These are phyloP conservation scores for Dendrolimus pini DNA, from an alignment of 2,888 invertebrate genomes.

Conservation along the genomic window DNA sequence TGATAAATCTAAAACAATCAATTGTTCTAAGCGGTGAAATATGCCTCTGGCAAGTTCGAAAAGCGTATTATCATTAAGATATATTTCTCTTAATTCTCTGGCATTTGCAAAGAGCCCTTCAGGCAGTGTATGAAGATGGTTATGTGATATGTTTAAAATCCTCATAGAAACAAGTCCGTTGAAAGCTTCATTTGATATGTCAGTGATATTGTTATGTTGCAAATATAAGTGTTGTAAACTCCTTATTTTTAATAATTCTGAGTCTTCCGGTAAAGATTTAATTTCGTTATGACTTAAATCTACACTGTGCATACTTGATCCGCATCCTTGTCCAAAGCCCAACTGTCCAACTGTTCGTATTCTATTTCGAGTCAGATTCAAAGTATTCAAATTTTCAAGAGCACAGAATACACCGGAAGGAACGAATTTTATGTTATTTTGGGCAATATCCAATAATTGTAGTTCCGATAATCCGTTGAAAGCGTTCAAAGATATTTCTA, in stretches of 20 bases:
- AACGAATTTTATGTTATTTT: slow-evolving; percentile 88
- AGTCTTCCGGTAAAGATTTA: slow-evolving; percentile 82
- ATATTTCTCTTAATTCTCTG: slow-evolving; percentile 87
- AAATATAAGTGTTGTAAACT: slow-evolving; percentile 87
- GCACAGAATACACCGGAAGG: slow-evolving; percentile 89
- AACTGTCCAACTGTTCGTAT: slow-evolving; percentile 86
- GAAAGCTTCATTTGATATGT: slow-evolving; percentile 87
- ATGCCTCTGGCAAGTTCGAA: slow-evolving; percentile 88
- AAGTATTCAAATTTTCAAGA: slow-evolving; percentile 84
- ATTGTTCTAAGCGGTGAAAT: slow-evolving; percentile 89
- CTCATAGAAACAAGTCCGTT: slow-evolving; percentile 87
- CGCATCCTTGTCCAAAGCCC: slow-evolving; percentile 81
- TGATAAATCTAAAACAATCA: slow-evolving; percentile 89
- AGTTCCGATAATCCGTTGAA: slow-evolving; percentile 88
- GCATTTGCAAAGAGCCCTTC: slow-evolving; percentile 88
- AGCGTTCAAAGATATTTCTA: slow-evolving; percentile 83
- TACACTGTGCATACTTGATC: slow-evolving; percentile 83
- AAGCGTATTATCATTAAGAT: slow-evolving; percentile 90
- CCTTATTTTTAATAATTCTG: slow-evolving; percentile 84
- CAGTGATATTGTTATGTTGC: slow-evolving; percentile 89
- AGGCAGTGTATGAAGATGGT: slow-evolving; percentile 87
- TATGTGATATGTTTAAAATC: slow-evolving; percentile 90
- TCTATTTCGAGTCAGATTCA: slow-evolving; percentile 91
- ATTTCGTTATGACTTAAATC: slow-evolving; percentile 91
- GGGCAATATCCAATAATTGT: slow-evolving; percentile 86